Base-by-base conservation (phyloP, 2,888 invertebrate species). In the Craniophora ligustri region DNA sequence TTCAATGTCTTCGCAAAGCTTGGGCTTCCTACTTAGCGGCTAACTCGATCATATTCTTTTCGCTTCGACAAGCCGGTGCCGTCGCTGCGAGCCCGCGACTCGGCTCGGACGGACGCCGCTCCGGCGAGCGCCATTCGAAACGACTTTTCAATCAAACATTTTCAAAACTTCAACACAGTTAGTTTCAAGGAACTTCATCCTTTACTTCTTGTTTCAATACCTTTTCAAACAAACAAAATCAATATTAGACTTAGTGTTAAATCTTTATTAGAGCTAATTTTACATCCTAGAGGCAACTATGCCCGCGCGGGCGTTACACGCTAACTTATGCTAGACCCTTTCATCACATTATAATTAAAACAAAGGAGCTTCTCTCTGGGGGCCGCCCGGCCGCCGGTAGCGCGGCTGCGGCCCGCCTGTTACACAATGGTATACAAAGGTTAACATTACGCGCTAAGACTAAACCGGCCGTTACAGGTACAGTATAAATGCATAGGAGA, bases 171-270 rank as follows among this genome's bases (percentile, higher is more conserved):
- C 92, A 91, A 92, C 87, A 91, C 87, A 92, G 89, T 87, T 90
- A 92, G 85, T 90, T 92, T 93, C 92, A 92, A 92, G 92, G 93
- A 93, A 94, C 94, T 95, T 96, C 96, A 96, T 96, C 96, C 96
- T 95, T 95, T 95, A 95, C 95, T 95, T 96, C 96, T 95, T 96
- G 95, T 95, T 95, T 96, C 95, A 95, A 95, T 95, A 95, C 96
- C 96, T 96, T 96, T 95, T 95, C 95, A 96, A 96, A 95, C 95
- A 96, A 96, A 96, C 95, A 96, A 96, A 96, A 95, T 94, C 93
- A 94, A 94, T 88, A 94, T 95, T 95, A 95, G 95, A 94, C 91
- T 82, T 94, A 93, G 85, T 88, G 84, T 89, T 86, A 87, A 85
- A 88, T 79, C 89, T 92, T 92, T 92, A 91, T 92, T 91, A 81